These are phyloP conservation scores for Drosophila kambysellisi DNA, from an alignment of 2,888 invertebrate genomes.

Conservation along the genomic window DNA sequence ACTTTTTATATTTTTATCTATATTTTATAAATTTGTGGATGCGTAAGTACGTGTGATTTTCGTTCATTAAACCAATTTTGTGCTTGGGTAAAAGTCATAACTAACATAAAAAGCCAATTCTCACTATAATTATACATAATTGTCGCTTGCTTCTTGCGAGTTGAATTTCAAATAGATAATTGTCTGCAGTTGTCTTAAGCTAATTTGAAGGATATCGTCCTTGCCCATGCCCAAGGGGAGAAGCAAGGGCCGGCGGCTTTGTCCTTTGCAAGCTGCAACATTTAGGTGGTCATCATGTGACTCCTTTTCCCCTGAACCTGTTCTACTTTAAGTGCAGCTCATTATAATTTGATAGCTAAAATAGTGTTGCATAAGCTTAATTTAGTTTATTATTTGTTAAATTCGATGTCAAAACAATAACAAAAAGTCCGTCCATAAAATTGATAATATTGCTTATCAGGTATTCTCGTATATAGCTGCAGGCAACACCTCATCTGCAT, in stretches of 20 bases:
- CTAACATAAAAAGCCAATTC: neutral
- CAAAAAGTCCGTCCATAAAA: neutral
- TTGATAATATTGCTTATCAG: neutral
- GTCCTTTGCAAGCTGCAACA: neutral
- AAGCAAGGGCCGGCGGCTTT: slow-evolving; percentile 13
- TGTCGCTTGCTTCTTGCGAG: neutral
- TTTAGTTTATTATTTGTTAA: neutral
- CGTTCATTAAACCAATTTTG: no score
- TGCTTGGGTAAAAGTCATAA: neutral
- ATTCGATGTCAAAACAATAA: neutral
- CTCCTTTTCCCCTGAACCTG: neutral
- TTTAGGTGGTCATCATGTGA: neutral
- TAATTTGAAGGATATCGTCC: neutral
- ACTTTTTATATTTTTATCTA: neutral
- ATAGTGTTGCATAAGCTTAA: neutral
- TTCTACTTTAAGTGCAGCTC: neutral
- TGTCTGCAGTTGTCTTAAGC: slow-evolving; percentile 3
- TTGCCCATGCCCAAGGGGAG: neutral
- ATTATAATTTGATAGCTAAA: neutral
- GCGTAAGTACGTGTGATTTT: neutral
- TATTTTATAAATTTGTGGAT: neutral
- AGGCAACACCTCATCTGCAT: slow-evolving; percentile 53
- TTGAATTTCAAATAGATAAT: slow-evolving; percentile 3
- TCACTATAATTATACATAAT: neutral
- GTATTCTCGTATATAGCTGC: slow-evolving; percentile 1